Evolutionary conservation across 2,113 vertebrate species (phyloP).

Genomic region (Crotalus tigris): DNA sequence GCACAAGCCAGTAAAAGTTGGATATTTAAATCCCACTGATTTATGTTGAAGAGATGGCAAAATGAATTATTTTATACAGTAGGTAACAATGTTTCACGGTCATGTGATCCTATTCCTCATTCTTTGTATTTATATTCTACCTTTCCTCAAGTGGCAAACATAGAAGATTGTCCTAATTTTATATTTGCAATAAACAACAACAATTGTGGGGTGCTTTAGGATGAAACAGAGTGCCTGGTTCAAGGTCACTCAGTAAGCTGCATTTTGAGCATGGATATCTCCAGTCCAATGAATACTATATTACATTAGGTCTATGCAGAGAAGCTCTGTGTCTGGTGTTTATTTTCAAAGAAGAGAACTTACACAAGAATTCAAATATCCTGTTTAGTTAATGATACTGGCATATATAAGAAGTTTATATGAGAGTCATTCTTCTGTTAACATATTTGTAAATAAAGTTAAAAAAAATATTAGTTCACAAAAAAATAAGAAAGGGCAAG

Average conservation of each 20-base stretch:
- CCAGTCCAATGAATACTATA: background rate
- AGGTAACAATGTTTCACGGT: background rate
- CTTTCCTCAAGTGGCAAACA: background rate
- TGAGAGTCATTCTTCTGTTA: too few relatives aligned
- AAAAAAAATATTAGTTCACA: too few relatives aligned
- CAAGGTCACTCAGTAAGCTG: background rate
- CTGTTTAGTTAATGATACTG: background rate
- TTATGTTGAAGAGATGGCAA: background rate
- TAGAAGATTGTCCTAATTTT: background rate
- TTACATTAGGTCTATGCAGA: background rate
- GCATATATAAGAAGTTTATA: too few relatives aligned
- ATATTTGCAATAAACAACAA: background rate
- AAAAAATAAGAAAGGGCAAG: too few relatives aligned
- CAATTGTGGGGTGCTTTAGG: background rate
- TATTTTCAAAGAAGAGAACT: background rate
- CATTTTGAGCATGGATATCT: background rate
- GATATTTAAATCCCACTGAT: background rate
- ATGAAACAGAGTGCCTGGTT: background rate
- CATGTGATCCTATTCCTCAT: background rate
- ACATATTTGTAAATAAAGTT: too few relatives aligned
- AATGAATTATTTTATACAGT: background rate
- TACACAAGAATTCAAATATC: background rate
- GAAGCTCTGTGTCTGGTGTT: background rate
- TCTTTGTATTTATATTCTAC: background rate
- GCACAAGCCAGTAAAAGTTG: background rate